Percentiles rank a stretch among this genome's conserved stretches.
Conservation (phyloP, 1,140 invertebrate species). For the Aleiodes sp. region DNA sequence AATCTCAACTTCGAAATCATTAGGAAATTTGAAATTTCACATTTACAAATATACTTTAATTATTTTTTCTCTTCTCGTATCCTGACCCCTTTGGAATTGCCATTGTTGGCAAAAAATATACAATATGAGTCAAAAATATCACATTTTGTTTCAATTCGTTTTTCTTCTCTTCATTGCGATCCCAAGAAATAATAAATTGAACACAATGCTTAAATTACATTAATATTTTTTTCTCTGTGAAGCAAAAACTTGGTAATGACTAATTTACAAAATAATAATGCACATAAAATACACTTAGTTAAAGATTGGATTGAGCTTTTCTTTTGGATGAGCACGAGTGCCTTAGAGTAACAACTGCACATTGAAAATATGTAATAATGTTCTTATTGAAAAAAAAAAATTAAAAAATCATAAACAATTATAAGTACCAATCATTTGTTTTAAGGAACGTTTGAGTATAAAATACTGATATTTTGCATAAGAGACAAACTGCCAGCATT, state of each 20-base stretch:
- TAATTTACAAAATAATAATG: conserved; percentile 1
- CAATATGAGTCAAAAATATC: conserved; percentile 18
- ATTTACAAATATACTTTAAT: too few species aligned
- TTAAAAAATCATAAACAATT: neutral
- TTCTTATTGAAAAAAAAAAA: neutral
- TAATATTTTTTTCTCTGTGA: neutral
- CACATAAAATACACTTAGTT: neutral
- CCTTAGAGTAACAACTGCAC: neutral
- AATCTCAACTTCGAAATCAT: neutral
- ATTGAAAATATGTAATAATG: neutral
- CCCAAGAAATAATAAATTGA: neutral
- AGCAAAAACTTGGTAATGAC: neutral
- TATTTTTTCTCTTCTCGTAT: too few species aligned
- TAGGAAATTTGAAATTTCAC: too few species aligned
- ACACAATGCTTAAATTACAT: neutral
- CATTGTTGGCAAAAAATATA: neutral
- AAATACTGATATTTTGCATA: neutral
- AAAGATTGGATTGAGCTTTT: neutral
- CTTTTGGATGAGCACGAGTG: neutral
- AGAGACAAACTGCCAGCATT: neutral
- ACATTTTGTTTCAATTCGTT: conserved; percentile 15
- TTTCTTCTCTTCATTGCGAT: neutral
- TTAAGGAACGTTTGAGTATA: conserved; percentile 9
- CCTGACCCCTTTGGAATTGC: neutral
- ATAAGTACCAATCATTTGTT: neutral